Percentiles rank a stretch among this genome's conserved stretches.
These are phyloP conservation scores for Neodiprion lecontei DNA, from an alignment of 1,140 invertebrate species.

Conservation along the genomic window DNA sequence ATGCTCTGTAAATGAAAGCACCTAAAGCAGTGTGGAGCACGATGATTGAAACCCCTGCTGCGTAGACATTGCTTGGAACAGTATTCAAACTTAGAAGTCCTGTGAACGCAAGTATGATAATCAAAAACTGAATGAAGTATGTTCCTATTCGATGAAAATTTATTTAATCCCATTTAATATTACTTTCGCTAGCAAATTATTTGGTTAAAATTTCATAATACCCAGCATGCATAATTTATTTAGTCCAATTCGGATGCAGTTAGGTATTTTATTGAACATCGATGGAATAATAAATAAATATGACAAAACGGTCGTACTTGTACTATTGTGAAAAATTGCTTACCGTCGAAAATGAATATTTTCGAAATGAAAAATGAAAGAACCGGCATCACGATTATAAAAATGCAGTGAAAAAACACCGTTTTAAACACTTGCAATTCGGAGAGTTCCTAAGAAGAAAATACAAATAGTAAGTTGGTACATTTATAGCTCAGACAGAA, in stretches of 20 bases:
- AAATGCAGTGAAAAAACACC: slow-evolving; percentile 53
- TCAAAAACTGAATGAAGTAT: neutral
- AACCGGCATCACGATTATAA: slow-evolving; percentile 57
- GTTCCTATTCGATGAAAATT: neutral
- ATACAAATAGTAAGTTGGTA: neutral
- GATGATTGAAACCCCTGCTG: slow-evolving; percentile 74
- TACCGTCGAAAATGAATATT: slow-evolving; percentile 57
- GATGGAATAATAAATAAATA: slow-evolving; percentile 5
- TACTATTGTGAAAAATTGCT: slow-evolving; percentile 1
- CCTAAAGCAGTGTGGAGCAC: slow-evolving; percentile 76
- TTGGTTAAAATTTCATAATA: slow-evolving; percentile 31
- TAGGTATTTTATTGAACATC: neutral
- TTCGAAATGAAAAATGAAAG: slow-evolving; percentile 56
- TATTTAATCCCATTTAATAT: slow-evolving; percentile 13
- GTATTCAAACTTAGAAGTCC: slow-evolving; percentile 64
- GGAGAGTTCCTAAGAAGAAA: slow-evolving; percentile 38
- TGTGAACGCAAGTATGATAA: slow-evolving; percentile 45
- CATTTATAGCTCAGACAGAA: neutral
- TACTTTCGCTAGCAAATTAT: slow-evolving; percentile 24
- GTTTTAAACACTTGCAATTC: slow-evolving; percentile 55
- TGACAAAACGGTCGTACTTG: too few relatives aligned
- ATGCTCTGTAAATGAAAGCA: slow-evolving; percentile 79
- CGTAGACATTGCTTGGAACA: slow-evolving; percentile 75
- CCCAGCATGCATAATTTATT: slow-evolving; percentile 31
- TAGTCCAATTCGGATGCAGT: slow-evolving; percentile 9